Conservation (phyloP, 2,888 invertebrate genomes). For the Tetragnatha montana region DNA sequence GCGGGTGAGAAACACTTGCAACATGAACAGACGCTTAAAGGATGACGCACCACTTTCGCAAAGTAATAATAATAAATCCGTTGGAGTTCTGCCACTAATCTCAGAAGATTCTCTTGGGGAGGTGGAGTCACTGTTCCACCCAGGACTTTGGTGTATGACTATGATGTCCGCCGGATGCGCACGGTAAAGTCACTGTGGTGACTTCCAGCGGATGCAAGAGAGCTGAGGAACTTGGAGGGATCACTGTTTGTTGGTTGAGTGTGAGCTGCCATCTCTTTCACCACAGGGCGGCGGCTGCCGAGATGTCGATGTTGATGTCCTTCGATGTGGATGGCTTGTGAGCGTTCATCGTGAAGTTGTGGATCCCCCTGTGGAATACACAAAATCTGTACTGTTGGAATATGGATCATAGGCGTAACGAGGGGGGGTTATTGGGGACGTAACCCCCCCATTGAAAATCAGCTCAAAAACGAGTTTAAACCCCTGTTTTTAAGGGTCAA, state of each 20-base stretch:
- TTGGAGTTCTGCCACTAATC: background rate
- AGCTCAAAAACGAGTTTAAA: too few species aligned
- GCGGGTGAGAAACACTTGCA: too few species aligned
- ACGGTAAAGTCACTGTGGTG: background rate
- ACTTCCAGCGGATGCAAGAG: background rate
- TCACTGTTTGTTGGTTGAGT: background rate
- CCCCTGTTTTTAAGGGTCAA: too few species aligned
- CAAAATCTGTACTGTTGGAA: background rate
- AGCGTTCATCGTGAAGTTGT: constrained; percentile 49
- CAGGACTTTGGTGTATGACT: background rate
- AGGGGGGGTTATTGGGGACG: too few species aligned
- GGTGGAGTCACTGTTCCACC: background rate
- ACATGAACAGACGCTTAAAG: too few species aligned
- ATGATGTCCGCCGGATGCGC: background rate
- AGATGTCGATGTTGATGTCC: constrained; percentile 68
- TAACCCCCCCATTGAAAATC: too few species aligned
- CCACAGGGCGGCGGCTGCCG: constrained; percentile 69
- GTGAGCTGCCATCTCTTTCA: constrained; percentile 23
- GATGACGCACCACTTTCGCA: too few species aligned
- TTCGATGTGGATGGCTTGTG: constrained; percentile 56
- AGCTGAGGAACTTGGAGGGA: constrained; percentile 23
- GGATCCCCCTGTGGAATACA: constrained; percentile 36
- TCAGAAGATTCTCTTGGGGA: background rate
- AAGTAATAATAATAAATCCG: too few species aligned
- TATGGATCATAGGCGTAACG: too few species aligned